Base-by-base conservation (phyloP, 2,113 vertebrate species). In the Siniperca knerii region DNA sequence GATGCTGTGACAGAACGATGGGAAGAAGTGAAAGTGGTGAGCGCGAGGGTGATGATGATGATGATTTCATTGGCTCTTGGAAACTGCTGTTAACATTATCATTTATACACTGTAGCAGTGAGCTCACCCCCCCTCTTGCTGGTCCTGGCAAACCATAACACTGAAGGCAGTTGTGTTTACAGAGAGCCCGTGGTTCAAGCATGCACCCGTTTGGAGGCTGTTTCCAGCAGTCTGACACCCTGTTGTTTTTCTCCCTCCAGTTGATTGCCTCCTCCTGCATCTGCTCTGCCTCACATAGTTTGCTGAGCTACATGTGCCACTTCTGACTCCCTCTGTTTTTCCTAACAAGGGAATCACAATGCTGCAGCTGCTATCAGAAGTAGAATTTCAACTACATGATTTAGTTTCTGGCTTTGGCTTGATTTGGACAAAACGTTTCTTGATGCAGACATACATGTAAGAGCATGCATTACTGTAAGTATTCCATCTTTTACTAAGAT, bases 281-380 rank as follows among this genome's bases (percentile, higher is more conserved):
- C 86, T 84, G 84, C 74, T 82, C 71, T 80, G 87, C 84, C 87
- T 86, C 93, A 81, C 76, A 82, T 68, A 82, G 44, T 40, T 77
- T 77, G 52, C 60, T n/a, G 79, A 69, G 75, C 79, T 68, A 60
- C 76, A 76, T 87, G 71, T 79, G 81, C 71, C 74, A 48, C 84
- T 77, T 83, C 77, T 73, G 68, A 55, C 72, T 85, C 29, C 70
- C 57, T 72, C 55, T 70, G 3, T 71, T 79, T 76, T 46, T 87
- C 88, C 83, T 79, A 93, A 88, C 83, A 92, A 84, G 84, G 76
- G 67, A 84, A 90, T 82, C 82, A 77, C n/a, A 79, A 48, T 25
- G 52, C 57, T 72, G 82, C 86, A 77, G 85, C 83, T 73, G 69
- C 35, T 60, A 81, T 86, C 81, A 76, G 54, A 76, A 52, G 64